Conservation (phyloP, 1,140 invertebrate genomes). For the Akabosia matsudoensis region DNA sequence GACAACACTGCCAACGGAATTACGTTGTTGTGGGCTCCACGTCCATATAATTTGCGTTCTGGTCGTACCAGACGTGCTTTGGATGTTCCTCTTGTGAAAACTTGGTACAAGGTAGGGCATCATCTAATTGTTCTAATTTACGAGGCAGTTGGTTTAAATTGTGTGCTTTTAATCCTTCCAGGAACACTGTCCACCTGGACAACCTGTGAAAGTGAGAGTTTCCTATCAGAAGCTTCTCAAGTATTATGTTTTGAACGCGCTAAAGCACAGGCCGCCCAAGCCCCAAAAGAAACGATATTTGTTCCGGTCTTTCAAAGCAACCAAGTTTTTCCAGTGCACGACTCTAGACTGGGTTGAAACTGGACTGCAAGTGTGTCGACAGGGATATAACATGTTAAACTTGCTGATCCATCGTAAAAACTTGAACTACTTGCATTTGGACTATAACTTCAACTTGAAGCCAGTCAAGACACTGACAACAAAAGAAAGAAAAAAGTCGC, state of each 20-base stretch:
- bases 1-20: conserved; percentile 99
- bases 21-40: conserved; percentile 94
- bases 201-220: conserved; percentile 98
- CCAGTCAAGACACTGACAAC: conserved; percentile 99
- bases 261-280: conserved; percentile 96
- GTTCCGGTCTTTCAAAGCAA: conserved; percentile 98
- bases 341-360: conserved; percentile 99
- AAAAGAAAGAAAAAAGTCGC: conserved; percentile 97
- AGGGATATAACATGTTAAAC: conserved; percentile 99
- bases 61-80: conserved; percentile 78
- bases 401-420: conserved; percentile 98
- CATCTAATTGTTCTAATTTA: background rate
- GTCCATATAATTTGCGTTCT: conserved; percentile 95
- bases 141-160: background rate
- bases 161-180: conserved; percentile 36
- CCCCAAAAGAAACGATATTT: conserved; percentile 97
- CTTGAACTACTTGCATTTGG: conserved; percentile 97
- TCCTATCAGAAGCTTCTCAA: conserved; percentile 99
- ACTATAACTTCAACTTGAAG: conserved; percentile 99
- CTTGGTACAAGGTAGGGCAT: conserved; percentile 73
- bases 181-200: conserved; percentile 96
- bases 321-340: conserved; percentile 99
- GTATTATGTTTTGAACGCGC: conserved; percentile 95
- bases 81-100: conserved; percentile 95
- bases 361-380: conserved; percentile 90